These are phyloP conservation scores for Eulemur rufifrons DNA, from an alignment of 2,113 vertebrate species.

Conservation along the genomic window DNA sequence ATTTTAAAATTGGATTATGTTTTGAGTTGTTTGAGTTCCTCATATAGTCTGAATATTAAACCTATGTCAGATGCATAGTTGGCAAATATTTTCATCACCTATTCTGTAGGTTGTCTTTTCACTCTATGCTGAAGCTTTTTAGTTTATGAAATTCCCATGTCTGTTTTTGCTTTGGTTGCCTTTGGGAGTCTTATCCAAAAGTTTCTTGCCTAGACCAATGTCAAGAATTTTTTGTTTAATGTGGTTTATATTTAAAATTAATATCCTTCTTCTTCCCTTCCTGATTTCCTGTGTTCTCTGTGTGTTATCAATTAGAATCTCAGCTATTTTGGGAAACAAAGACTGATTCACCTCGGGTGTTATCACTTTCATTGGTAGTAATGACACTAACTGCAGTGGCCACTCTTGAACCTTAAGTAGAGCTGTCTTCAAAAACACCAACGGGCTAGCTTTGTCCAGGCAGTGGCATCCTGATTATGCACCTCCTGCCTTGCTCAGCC, in stretches of 20 bases:
- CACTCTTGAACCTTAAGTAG: constrained; percentile 7
- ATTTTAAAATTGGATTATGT: not conserved
- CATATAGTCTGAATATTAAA: not conserved
- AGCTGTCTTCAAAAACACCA: constrained; percentile 1
- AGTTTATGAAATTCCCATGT: not conserved
- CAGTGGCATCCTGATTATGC: not conserved
- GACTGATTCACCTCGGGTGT: not conserved
- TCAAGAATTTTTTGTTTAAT: not conserved
- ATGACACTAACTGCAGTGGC: not conserved
- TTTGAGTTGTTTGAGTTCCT: not conserved
- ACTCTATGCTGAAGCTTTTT: not conserved
- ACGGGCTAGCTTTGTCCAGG: not conserved
- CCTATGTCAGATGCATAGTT: not conserved
- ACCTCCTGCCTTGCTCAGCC: not conserved
- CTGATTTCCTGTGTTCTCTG: constrained; percentile 28
- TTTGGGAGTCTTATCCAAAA: not conserved
- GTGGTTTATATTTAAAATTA: constrained; percentile 14
- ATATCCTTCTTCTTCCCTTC: not conserved
- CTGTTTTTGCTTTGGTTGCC: not conserved
- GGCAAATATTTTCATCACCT: not conserved
- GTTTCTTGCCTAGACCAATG: not conserved
- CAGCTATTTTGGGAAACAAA: constrained; percentile 36
- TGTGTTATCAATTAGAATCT: constrained; percentile 32
- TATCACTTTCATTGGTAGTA: not conserved
- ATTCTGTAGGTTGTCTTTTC: not conserved